Percentiles rank a stretch among this genome's conserved stretches.
Evolutionary conservation across 2,888 invertebrate species (phyloP).

Genomic region (Oscheius sp.): DNA sequence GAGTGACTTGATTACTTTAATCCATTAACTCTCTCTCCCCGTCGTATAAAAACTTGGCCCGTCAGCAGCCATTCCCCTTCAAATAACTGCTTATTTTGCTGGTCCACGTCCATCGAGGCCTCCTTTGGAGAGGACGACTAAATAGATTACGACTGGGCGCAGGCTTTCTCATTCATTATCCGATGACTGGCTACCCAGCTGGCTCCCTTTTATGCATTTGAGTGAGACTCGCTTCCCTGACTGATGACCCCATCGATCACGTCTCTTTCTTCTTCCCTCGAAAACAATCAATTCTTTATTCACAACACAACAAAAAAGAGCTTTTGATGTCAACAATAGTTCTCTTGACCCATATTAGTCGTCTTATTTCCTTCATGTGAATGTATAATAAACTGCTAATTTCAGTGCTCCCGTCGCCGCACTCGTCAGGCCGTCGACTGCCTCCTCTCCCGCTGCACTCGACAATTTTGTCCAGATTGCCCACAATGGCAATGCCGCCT

Average conservation of each 20-base stretch:
- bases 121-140: conserved; percentile 13
- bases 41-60: no score
- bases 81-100: background rate
- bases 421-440: conserved; percentile 54
- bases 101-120: conserved; percentile 12
- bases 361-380: background rate
- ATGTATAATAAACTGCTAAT: background rate
- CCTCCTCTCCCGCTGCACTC: conserved; percentile 54
- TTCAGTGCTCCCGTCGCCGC: conserved; percentile 44
- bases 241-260: background rate
- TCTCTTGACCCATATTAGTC: no score
- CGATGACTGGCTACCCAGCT: background rate
- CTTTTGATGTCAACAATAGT: background rate
- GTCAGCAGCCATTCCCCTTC: background rate
- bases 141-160: conserved; percentile 23
- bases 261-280: background rate
- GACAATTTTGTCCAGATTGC: conserved; percentile 42
- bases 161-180: conserved; percentile 14
- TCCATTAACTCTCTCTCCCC: no score
- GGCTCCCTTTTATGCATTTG: conserved; percentile 8
- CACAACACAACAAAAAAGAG: background rate
- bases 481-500: conserved; percentile 43
- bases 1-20: no score
- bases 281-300: no score
- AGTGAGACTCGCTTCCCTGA: background rate